Evolutionary conservation across 2,113 vertebrate species (phyloP), one percentile per base, ranked within the genome.

Genomic region (Lichenostomus cassidix): DNA sequence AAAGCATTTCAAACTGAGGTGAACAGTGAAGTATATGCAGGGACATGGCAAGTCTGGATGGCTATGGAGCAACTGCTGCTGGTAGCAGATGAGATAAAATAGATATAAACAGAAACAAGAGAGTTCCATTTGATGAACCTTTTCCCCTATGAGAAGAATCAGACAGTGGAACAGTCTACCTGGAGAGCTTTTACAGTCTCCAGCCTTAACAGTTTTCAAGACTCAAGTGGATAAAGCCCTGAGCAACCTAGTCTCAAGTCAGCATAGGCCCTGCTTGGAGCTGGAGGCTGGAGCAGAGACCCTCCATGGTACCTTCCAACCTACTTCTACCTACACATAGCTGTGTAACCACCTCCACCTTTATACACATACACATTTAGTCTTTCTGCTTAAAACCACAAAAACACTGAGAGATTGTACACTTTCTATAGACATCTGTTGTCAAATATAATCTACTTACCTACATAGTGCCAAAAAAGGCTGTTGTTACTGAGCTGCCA

Each of bases 381-480:
- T 42, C n/a, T 71, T 78, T 77, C 64, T 71, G 27, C 11, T 85
- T 85, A 78, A 68, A 84, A 71, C 4, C 42, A 60, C 42, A 70
- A 70, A 92, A 75, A 3, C 11, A 31, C 15, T 4, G 35, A 64
- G 23, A 55, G 25, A 67, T 11, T 69, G 29, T 52, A 62, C 18
- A 46, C 10, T 47, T 9, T 76, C 28, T 62, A 16, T 23, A 71
- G 63, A 59, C 19, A 22, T 22, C 7, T 52, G 55, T 65, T 90
- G 83, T 77, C 68, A 93, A n/a, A 59, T 77, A 70, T 25, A 78
- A 93, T 80, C 59, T 84, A 83, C 39, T 88, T 92, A 92, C 67
- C 50, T 90, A 85, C 8, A 88, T 15, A 77, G 16, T 39, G 15
- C 10, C 50, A 80, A 71, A 60, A 78, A 77, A 41, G 10, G 9